A percentile compares a stretch with the other conserved stretches of the same genome.
These are phyloP conservation scores for Cephalopterus ornatus DNA, from an alignment of 2,113 vertebrate genomes.

Conservation along the genomic window DNA sequence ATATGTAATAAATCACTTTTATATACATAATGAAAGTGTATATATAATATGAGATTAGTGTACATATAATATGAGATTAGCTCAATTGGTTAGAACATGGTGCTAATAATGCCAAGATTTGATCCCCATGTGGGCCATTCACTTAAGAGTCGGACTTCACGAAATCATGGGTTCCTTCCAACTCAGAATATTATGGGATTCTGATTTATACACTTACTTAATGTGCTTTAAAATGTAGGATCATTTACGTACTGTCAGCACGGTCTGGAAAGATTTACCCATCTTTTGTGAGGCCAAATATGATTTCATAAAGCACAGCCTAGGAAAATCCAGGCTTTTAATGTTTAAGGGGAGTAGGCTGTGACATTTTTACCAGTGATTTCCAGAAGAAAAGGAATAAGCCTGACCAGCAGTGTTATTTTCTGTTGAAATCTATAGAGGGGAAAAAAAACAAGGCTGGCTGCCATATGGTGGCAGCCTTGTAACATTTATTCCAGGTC, in stretches of 20 bases:
- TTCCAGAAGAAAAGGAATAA: not conserved
- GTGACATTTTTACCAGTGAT: not conserved
- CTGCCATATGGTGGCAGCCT: conserved; percentile 60
- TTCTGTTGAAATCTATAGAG: not conserved
- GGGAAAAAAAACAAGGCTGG: not conserved
- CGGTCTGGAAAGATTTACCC: not conserved
- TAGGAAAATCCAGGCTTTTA: not conserved
- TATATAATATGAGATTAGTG: not conserved
- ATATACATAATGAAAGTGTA: not conserved
- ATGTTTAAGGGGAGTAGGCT: not conserved
- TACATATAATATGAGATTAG: not conserved
- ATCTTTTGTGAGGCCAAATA: not conserved
- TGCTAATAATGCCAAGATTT: not conserved
- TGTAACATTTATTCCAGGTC: conserved; percentile 21
- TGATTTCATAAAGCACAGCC: not conserved
- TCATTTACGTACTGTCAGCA: not conserved
- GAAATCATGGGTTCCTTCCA: not conserved
- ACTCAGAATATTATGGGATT: not conserved
- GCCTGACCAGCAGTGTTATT: not conserved
- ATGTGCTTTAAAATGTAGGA: not conserved
- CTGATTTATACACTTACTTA: not conserved
- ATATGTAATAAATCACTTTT: not conserved
- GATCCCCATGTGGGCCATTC: not conserved
- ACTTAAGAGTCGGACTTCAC: not conserved
- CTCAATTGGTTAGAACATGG: not conserved